These are phyloP conservation scores for Cyphomyrmex costatus DNA, from an alignment of 1,140 invertebrate species.

Conservation along the genomic window DNA sequence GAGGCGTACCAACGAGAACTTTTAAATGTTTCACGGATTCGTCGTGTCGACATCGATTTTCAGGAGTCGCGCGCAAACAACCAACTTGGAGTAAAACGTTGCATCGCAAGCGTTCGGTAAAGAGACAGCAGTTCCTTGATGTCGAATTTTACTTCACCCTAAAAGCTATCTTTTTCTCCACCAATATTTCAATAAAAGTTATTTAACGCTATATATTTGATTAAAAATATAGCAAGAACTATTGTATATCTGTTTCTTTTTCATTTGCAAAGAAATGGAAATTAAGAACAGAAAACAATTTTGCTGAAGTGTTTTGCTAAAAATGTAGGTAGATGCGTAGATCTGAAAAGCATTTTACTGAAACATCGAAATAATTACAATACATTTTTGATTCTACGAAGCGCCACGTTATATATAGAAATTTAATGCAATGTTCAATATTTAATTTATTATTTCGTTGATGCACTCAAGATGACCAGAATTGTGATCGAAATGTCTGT, in stretches of 20 bases:
- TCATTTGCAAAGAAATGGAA: background rate
- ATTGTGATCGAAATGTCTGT: no score
- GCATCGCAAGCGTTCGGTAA: background rate
- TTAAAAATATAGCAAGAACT: background rate
- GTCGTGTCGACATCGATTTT: constrained; percentile 77
- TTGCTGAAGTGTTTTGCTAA: no score
- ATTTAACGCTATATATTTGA: background rate
- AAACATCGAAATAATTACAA: no score
- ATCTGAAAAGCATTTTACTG: no score
- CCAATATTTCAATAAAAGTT: background rate
- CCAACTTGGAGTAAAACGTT: constrained; percentile 13
- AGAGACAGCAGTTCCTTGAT: background rate
- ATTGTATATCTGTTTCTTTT: background rate
- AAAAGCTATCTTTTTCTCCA: background rate
- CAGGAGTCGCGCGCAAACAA: constrained; percentile 60
- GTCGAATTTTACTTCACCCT: background rate
- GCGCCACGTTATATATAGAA: no score
- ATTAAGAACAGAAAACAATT: no score
- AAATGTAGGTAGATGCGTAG: no score
- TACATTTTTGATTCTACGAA: no score
- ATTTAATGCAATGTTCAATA: no score
- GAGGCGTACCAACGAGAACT: constrained; percentile 73
- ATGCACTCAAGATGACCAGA: no score
- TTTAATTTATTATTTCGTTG: no score
- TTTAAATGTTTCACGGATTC: constrained; percentile 76